Evolutionary conservation across 2,888 invertebrate species (phyloP).

Genomic region (Nymphalis c-album): DNA sequence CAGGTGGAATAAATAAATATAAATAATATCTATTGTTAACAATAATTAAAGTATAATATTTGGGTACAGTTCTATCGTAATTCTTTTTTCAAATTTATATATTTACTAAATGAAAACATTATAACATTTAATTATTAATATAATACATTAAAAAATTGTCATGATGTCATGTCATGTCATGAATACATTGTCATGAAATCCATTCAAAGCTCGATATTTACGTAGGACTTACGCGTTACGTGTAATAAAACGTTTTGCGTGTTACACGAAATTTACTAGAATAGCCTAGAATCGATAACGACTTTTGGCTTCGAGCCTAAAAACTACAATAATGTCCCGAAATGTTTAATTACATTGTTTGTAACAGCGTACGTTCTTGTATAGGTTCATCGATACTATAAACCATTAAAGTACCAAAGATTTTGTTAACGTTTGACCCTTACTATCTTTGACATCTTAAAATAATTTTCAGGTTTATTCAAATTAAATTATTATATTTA

Average conservation of each 20-base stretch:
- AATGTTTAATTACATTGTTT: constrained; percentile 19
- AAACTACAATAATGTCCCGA: constrained; percentile 24
- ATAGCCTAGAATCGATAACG: constrained; percentile 54
- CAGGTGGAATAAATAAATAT: too few species aligned
- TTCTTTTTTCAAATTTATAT: neutral
- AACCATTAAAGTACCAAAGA: neutral
- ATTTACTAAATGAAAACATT: neutral
- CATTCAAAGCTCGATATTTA: constrained; percentile 23
- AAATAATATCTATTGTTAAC: too few species aligned
- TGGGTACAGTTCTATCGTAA: too few species aligned
- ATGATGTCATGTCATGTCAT: too few species aligned
- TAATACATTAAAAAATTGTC: neutral
- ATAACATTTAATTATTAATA: neutral
- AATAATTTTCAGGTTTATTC: neutral
- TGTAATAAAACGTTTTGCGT: constrained; percentile 48
- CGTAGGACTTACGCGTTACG: constrained; percentile 21
- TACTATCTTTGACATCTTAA: neutral
- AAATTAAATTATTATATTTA: too few species aligned
- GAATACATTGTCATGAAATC: too few species aligned
- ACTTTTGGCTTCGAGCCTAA: constrained; percentile 22
- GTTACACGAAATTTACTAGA: constrained; percentile 56
- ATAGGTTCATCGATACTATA: neutral
- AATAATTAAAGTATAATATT: too few species aligned
- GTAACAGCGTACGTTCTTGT: neutral
- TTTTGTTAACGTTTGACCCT: neutral